phyloP scores from a whole-genome alignment of 2,113 vertebrate genomes.

The Corythornis cristatus region DNA sequence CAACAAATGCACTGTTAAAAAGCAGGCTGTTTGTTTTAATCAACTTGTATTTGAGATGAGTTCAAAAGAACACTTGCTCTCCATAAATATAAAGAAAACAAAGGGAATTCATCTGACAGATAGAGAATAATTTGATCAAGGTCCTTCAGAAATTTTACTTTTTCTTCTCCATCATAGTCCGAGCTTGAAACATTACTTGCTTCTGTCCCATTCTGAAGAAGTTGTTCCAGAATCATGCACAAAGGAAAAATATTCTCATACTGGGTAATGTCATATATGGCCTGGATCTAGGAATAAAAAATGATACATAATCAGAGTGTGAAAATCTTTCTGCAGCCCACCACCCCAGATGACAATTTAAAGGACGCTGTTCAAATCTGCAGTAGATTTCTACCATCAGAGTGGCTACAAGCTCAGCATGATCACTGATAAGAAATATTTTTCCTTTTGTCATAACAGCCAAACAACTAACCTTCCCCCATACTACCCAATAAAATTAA shows the following conservation, averaged over 20 bases:
- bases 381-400: not conserved
- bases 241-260: conserved; percentile 87
- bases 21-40: conserved; percentile 22
- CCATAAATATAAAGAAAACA: conserved; percentile 89
- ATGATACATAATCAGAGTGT: not conserved
- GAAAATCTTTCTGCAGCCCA: not conserved
- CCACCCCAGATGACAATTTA: not conserved
- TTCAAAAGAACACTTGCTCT: conserved; percentile 78
- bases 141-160: conserved; percentile 69
- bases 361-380: not conserved
- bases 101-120: conserved; percentile 86
- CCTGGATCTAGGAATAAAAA: conserved; percentile 68
- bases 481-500: not conserved
- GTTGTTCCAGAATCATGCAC: conserved; percentile 82
- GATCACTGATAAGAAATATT: not conserved
- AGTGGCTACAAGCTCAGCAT: not conserved
- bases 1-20: not conserved
- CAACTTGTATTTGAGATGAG: conserved; percentile 38
- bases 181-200: not conserved
- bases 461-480: not conserved
- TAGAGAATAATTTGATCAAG: conserved; percentile 78
- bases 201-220: conserved; percentile 69
- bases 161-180: conserved; percentile 62
- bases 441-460: not conserved
- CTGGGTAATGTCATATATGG: conserved; percentile 68